Evolutionary conservation across 2,797 vertebrate species (phyloP).

Genomic region (Coranthus polyacanthus): DNA sequence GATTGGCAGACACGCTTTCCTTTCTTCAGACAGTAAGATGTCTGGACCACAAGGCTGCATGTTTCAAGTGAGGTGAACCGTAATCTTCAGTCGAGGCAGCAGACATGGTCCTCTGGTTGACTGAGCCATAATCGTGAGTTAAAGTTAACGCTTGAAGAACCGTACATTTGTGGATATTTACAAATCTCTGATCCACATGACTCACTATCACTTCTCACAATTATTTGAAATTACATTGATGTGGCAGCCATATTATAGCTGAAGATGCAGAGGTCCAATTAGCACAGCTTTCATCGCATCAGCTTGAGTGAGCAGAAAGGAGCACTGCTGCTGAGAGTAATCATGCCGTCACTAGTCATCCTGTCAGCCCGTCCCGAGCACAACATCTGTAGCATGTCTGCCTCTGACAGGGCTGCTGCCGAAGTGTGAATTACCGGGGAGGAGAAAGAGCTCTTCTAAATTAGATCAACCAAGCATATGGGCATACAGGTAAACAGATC

Average conservation of each 20-base stretch:
- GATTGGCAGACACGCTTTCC: conserved; percentile 18
- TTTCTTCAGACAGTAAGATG: conserved; percentile 41
- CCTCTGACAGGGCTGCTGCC: conserved; percentile 64
- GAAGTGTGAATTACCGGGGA: conserved; percentile 74
- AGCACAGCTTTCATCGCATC: conserved; percentile 70
- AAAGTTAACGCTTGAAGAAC: conserved; percentile 49
- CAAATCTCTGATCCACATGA: conserved; percentile 46
- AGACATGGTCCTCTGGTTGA: conserved; percentile 44
- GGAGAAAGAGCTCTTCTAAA: conserved; percentile 67
- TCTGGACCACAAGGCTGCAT: conserved; percentile 37
- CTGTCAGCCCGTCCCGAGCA: conserved; percentile 67
- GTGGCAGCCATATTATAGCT: conserved; percentile 47
- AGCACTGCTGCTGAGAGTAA: conserved; percentile 71
- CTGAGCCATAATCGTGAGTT: conserved; percentile 45
- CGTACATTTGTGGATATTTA: conserved; percentile 56
- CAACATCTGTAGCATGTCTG: conserved; percentile 80
- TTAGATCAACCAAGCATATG: conserved; percentile 69
- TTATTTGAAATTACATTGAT: conserved; percentile 47
- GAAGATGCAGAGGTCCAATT: conserved; percentile 69
- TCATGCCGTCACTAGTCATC: conserved; percentile 80
- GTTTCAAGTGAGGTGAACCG: conserved; percentile 59
- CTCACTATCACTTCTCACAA: conserved; percentile 32
- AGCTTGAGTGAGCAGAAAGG: conserved; percentile 61
- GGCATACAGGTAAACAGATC: conserved; percentile 79
- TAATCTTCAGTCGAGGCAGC: conserved; percentile 41